Conservation (phyloP, 2,888 invertebrate genomes). For the Hoplodrina ambigua region DNA sequence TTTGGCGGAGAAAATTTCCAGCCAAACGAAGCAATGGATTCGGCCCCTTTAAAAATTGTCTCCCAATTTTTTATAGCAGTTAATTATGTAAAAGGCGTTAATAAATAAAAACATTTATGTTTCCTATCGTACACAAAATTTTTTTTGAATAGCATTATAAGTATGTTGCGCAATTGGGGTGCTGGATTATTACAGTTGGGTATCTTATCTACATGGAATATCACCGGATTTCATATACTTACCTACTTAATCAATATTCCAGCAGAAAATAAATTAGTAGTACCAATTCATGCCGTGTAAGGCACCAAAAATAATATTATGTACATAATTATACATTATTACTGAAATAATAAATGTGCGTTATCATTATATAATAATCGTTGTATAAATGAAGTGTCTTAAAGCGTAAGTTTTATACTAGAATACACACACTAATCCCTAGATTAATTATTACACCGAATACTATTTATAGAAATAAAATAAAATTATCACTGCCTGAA, state of each 20-base stretch:
- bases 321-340: constrained; percentile 32
- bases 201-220: constrained; percentile 33
- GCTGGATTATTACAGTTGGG: constrained; percentile 4
- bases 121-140: too few species aligned
- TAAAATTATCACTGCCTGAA: constrained; percentile 62
- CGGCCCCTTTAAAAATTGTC: neutral
- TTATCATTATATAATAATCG: constrained; percentile 43
- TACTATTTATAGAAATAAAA: constrained; percentile 42
- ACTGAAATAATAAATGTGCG: constrained; percentile 43
- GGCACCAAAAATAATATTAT: constrained; percentile 44
- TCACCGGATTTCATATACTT: constrained; percentile 19
- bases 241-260: constrained; percentile 43
- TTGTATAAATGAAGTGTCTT: constrained; percentile 52
- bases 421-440: constrained; percentile 55
- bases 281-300: constrained; percentile 18
- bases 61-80: too few species aligned
- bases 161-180: neutral
- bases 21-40: neutral
- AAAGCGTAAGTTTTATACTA: constrained; percentile 51
- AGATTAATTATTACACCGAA: constrained; percentile 56
- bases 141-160: neutral
- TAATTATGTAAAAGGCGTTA: too few species aligned
- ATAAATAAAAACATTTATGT: too few species aligned
- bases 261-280: constrained; percentile 43
- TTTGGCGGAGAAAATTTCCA: neutral